Evolutionary conservation across 64 coral and sea anemone genomes (phyloP).

Genomic region (Dendrophyllia cribrosa): DNA sequence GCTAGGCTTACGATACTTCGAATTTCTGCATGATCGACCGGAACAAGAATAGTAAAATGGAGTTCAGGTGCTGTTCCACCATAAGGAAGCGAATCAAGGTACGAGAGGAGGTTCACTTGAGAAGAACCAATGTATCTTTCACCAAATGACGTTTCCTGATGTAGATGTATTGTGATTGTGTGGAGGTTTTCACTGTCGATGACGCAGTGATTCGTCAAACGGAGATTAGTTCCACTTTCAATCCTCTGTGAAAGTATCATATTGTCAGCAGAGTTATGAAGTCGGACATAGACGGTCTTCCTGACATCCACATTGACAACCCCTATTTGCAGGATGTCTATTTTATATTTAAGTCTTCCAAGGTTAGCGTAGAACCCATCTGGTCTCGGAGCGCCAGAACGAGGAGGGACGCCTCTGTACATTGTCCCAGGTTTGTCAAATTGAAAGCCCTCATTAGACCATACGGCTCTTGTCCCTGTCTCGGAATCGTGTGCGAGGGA

Average conservation of each 20-base stretch:
- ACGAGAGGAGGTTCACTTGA: not conserved
- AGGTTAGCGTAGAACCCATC: not conserved
- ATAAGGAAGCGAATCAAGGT: not conserved
- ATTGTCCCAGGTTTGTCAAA: conserved; percentile 41
- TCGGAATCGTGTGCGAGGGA: not conserved
- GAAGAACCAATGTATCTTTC: conserved; percentile 8
- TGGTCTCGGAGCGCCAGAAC: not conserved
- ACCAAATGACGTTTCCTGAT: not conserved
- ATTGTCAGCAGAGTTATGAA: not conserved
- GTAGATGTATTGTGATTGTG: not conserved
- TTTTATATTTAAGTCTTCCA: not conserved
- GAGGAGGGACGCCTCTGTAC: conserved; percentile 19
- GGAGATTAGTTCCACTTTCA: not conserved
- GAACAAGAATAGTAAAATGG: not conserved
- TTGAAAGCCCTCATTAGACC: conserved; percentile 15
- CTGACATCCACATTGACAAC: not conserved
- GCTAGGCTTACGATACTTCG: not conserved
- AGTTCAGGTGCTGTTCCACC: not conserved
- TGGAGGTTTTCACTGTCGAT: conserved; percentile 16
- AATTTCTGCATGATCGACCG: not conserved
- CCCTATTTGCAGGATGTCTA: not conserved
- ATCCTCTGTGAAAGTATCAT: not conserved
- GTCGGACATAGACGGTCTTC: conserved; percentile 8
- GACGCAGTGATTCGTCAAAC: not conserved
- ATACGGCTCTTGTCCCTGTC: conserved; percentile 1